Evolutionary conservation across 2,797 vertebrate species (phyloP).

Genomic region (Otolemur crassicaudatus): DNA sequence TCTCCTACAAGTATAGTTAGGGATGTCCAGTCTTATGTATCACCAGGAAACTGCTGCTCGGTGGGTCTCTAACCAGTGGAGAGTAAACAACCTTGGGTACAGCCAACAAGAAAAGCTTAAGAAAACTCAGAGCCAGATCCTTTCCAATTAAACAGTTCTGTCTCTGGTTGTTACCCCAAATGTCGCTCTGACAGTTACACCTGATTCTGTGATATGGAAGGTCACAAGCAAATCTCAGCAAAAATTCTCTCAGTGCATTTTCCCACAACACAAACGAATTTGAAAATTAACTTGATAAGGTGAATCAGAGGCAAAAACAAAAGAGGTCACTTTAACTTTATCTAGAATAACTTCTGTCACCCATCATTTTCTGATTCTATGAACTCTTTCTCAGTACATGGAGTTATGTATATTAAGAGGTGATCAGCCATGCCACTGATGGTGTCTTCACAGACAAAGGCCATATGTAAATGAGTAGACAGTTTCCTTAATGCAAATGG

Average conservation of each 20-base stretch:
- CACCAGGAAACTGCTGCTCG: neutral
- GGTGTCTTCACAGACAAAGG: neutral
- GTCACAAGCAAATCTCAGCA: neutral
- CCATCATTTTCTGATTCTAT: neutral
- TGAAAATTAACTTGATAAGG: constrained; percentile 3
- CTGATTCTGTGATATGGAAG: neutral
- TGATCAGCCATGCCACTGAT: neutral
- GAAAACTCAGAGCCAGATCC: neutral
- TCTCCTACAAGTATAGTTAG: neutral
- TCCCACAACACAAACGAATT: neutral
- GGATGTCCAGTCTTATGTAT: neutral
- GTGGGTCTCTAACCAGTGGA: neutral
- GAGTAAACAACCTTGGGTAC: neutral
- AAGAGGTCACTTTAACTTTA: neutral
- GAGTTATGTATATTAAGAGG: neutral
- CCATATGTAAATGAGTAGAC: neutral
- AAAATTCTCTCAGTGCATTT: neutral
- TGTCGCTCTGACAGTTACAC: neutral
- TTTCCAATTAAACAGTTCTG: neutral
- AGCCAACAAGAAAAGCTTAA: neutral
- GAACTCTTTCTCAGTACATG: neutral
- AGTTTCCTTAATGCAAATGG: neutral
- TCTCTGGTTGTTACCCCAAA: neutral
- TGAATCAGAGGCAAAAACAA: neutral
- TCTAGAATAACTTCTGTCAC: neutral